A percentile compares a stretch with the other conserved stretches of the same genome.
phyloP scores from a whole-genome alignment of 2,113 vertebrate species.

The Lathamus discolor region DNA sequence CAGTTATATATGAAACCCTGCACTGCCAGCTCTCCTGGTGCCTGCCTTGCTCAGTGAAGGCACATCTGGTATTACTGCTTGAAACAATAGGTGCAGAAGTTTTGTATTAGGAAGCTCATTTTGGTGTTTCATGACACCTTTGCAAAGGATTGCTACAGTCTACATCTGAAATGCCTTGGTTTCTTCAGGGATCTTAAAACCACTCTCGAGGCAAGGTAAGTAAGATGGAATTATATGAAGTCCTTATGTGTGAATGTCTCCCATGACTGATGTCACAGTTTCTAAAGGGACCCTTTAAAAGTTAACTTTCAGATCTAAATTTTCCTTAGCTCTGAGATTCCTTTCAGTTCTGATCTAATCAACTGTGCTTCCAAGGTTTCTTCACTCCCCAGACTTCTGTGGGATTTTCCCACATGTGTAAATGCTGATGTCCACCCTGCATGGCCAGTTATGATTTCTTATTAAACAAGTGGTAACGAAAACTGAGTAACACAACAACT shows the following conservation, averaged over 20 bases:
- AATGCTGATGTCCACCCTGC: not conserved
- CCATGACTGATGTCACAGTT: rapidly evolving
- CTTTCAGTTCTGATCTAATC: not conserved
- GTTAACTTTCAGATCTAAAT: not conserved
- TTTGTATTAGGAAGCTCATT: not conserved
- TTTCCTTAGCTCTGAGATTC: not conserved
- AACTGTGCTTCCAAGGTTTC: not conserved
- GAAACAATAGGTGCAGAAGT: not conserved
- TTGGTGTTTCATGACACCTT: not conserved
- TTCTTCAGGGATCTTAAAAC: not conserved
- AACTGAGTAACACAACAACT: not conserved
- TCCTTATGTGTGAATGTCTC: not conserved
- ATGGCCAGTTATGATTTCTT: not conserved
- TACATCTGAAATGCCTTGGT: not conserved
- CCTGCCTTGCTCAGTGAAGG: not conserved
- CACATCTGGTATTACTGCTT: not conserved
- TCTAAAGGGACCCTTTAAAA: not conserved
- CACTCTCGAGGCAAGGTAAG: not conserved
- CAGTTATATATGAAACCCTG: not conserved
- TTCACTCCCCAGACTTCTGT: not conserved
- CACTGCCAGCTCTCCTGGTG: not conserved
- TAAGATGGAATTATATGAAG: not conserved
- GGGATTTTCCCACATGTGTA: rapidly evolving
- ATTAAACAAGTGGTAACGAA: rapidly evolving
- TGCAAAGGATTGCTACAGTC: not conserved